Percentiles rank a stretch among this genome's conserved stretches.
These are phyloP conservation scores for Augiades crinisus DNA, from an alignment of 2,888 invertebrate genomes.

Conservation along the genomic window DNA sequence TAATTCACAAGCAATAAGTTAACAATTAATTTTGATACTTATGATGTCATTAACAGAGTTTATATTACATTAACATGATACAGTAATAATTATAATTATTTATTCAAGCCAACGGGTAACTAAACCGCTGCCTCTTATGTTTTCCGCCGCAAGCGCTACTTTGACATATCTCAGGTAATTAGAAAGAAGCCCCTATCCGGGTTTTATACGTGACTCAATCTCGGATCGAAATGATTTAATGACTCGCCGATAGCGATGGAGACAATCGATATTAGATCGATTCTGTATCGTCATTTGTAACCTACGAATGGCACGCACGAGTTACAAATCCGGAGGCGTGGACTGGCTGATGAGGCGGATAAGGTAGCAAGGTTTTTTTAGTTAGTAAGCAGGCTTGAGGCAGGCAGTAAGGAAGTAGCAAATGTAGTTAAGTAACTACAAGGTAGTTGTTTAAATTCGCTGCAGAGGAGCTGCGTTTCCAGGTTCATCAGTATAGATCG, in stretches of 20 bases:
- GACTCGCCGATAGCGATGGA: constrained; percentile 45
- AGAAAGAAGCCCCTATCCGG: constrained; percentile 68
- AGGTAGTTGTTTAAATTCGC: too few species aligned
- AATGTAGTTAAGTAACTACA: too few species aligned
- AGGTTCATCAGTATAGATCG: too few species aligned
- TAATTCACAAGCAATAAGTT: background rate
- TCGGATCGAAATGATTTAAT: constrained; percentile 54
- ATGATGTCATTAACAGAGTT: background rate
- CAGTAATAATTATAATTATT: background rate
- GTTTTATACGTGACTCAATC: constrained; percentile 75
- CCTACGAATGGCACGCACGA: constrained; percentile 2
- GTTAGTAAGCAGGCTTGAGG: too few species aligned
- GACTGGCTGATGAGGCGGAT: background rate
- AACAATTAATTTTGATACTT: background rate
- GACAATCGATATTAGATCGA: constrained; percentile 43
- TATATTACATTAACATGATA: background rate
- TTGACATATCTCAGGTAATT: constrained; percentile 77
- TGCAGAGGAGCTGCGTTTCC: too few species aligned
- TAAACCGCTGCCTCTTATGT: constrained; percentile 29
- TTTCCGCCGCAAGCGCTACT: constrained; percentile 38
- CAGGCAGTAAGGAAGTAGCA: too few species aligned
- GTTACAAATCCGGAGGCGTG: background rate
- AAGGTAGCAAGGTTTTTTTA: too few species aligned
- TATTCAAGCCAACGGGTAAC: background rate
- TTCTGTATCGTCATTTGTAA: constrained; percentile 23